Evolutionary conservation across 2,888 invertebrate species (phyloP), one percentile per base, ranked within the genome.

Genomic region (Melieria crassipennis): DNA sequence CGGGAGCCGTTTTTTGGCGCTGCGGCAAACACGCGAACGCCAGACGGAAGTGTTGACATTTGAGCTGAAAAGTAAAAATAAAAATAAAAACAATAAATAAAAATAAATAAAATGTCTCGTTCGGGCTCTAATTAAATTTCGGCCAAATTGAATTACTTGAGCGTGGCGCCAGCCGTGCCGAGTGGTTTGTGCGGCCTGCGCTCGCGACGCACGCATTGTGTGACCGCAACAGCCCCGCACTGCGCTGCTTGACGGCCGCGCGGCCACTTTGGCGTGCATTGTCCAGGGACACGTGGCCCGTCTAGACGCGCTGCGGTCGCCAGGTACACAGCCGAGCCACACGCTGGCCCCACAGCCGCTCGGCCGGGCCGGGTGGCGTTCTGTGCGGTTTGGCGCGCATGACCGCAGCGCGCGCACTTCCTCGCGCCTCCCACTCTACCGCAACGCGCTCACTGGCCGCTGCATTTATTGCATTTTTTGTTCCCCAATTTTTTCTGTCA

Each of bases 1-100:
- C 74, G 69, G 68, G 67, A 60, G 56, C 63, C 52, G 48, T 50
- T 52, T 5, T 9, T 11, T 16, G 67, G 67, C 67, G 67, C 67
- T 61, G 30, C 61, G 52, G 11, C 30, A 3, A 30, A 16, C 50
- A 48, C 43, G 66, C 50, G 13, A n/a, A 42, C 50, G 7, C 30
- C 30, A 30, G 30, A 3, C 2, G 30, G 30, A 30, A 30, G 30
- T 30, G 30, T 30, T 30, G 30, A 30, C 30, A 30, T 30, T 30
- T 30, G 30, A 30, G 30, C 30, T 30, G 30, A 30, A 30, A 30
- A 30, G 2, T 30, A 30, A 30, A 30, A 30, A 30, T 30, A 30
- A 30, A 30, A 16, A 16, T 16, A 16, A 16, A 30, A 30, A 30
- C 30, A 30, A 2, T 30, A 30, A 30, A 30, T 30, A 3, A 30